Conservation (phyloP, 2,888 invertebrate genomes). For the Rhopalosiphum nymphaeae region DNA sequence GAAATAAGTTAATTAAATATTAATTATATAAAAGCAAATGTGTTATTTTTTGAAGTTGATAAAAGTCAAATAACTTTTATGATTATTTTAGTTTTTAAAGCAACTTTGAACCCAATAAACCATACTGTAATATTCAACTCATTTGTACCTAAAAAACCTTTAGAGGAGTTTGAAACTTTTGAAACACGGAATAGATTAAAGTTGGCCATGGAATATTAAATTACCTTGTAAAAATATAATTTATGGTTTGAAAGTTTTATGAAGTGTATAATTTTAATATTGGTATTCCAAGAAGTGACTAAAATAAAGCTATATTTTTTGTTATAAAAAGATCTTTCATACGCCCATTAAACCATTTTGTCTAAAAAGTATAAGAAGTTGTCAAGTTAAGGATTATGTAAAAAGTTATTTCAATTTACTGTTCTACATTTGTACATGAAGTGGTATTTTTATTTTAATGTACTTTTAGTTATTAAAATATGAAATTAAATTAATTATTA, state of each 20-base stretch:
- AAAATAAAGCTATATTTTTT: neutral
- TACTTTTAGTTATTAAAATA: neutral
- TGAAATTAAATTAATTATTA: neutral
- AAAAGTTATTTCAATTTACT: neutral
- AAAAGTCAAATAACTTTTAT: neutral
- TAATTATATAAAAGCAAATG: constrained; percentile 20
- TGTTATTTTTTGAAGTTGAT: neutral
- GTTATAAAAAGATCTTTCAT: neutral
- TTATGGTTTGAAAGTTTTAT: constrained; percentile 33
- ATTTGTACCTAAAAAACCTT: constrained; percentile 12
- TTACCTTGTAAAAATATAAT: constrained; percentile 21
- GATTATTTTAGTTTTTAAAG: neutral
- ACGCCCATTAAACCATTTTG: neutral
- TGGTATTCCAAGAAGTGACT: neutral
- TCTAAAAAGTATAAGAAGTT: neutral
- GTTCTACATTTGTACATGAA: neutral
- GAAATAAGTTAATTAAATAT: neutral
- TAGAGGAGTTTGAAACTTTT: constrained; percentile 12
- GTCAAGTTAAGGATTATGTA: neutral
- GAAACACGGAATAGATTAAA: constrained; percentile 11
- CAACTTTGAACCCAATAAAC: neutral
- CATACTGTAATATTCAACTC: neutral
- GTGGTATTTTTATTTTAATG: neutral
- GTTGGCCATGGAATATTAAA: constrained; percentile 31
- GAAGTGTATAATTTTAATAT: neutral